Conservation (phyloP, 2,797 vertebrate genomes). For the Peromyscus nudipes region DNA sequence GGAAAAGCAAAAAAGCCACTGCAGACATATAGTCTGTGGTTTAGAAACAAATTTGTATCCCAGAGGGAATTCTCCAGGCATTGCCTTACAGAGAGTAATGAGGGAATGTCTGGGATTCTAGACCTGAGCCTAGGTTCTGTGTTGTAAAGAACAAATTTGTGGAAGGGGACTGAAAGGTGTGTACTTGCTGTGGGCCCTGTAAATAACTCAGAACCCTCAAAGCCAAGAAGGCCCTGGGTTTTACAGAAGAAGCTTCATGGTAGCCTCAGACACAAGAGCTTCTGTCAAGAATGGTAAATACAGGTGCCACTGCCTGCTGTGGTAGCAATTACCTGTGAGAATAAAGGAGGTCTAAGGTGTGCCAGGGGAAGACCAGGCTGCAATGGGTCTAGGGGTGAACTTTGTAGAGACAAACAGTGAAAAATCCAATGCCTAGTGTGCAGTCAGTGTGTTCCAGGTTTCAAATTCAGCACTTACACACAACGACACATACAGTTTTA, state of each 20-base stretch:
- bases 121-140: background rate
- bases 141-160: background rate
- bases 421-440: background rate
- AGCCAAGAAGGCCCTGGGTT: background rate
- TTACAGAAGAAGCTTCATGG: background rate
- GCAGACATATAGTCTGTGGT: background rate
- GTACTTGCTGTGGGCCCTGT: background rate
- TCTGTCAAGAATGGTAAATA: background rate
- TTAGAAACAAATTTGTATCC: conserved; percentile 11
- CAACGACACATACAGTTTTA: background rate
- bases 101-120: background rate
- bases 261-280: background rate
- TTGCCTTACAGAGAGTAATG: background rate
- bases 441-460: background rate
- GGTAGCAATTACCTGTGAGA: background rate
- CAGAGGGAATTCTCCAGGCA: background rate
- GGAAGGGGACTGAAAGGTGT: rapidly evolving
- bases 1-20: background rate
- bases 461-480: background rate
- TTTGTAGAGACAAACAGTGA: background rate
- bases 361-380: background rate
- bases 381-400: background rate
- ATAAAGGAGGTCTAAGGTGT: background rate
- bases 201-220: background rate
- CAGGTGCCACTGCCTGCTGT: rapidly evolving